Conservation (phyloP, 23 tunicate species). For the Ciona savignyi region DNA sequence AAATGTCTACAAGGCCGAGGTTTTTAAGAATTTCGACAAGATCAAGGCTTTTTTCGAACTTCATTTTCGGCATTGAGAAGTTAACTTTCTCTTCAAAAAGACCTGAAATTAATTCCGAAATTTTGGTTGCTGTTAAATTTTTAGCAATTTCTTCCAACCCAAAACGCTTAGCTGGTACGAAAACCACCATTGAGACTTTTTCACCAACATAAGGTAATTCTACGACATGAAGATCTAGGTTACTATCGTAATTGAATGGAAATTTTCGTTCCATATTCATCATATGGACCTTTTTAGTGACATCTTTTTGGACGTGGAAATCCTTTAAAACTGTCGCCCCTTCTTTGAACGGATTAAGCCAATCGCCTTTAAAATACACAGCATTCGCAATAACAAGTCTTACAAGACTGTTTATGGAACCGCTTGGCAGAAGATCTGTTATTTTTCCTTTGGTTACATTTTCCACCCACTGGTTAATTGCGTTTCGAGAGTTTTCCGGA, state of each 20-base stretch:
- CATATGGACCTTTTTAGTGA: slow-evolving; percentile 30
- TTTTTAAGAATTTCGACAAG: slow-evolving; percentile 19
- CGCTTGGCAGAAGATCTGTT: slow-evolving; percentile 37
- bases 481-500: slow-evolving; percentile 31
- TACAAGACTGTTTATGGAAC: slow-evolving; percentile 19
- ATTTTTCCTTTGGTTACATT: slow-evolving; percentile 55
- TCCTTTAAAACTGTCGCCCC: slow-evolving; percentile 12
- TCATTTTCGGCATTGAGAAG: slow-evolving; percentile 45
- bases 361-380: slow-evolving; percentile 79
- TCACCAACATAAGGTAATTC: slow-evolving; percentile 61
- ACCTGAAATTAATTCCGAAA: neutral
- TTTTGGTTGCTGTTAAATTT: slow-evolving; percentile 4
- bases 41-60: slow-evolving; percentile 27
- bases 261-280: slow-evolving; percentile 34
- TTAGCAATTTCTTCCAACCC: slow-evolving; percentile 37
- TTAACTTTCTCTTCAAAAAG: slow-evolving; percentile 20
- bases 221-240: slow-evolving; percentile 31
- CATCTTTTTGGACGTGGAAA: slow-evolving; percentile 20
- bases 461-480: slow-evolving; percentile 53
- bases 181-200: slow-evolving; percentile 48
- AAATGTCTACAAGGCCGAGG: slow-evolving; percentile 30
- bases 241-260: slow-evolving; percentile 11
- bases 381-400: slow-evolving; percentile 65
- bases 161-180: slow-evolving; percentile 40
- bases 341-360: slow-evolving; percentile 43